Evolutionary conservation across 2,797 vertebrate species (phyloP), one percentile per base, ranked within the genome.

Genomic region (Ataeniobius toweri): DNA sequence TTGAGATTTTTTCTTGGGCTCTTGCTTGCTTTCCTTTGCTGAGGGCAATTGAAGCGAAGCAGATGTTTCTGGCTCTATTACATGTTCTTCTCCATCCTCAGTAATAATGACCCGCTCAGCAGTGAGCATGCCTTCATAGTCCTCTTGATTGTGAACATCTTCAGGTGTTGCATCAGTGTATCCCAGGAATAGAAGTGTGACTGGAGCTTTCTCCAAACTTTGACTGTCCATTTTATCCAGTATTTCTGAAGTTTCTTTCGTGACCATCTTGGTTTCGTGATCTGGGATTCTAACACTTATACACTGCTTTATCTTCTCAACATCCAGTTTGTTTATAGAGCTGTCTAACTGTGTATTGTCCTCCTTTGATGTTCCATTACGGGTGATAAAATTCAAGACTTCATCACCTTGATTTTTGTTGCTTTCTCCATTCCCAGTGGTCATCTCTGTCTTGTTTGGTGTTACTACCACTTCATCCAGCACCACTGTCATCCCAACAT

Each of bases 101-200:
- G 85, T 91, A 85, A 95, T 93, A 1, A 94, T 85, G 59, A 95
- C 94, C n/a, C 92, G 83, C 41, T 95, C 94, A 48, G 83, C 94
- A 5, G 88, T 91, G 71, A 95, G 75, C 80, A 90, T 74, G 28
- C 83, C 86, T 36, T 87, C 88, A 0, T 76, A 20, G 20, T 85
- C 85, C 16, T 86, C 87, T 51, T 82, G 77, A 53, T 18, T 6
- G 1, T 59, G 61, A 1, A 48, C 87, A 18, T 78, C 77, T 6
- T 75, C 81, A 0, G 72, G 22, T 28, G 85, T 78, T 4, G 74
- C 81, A 10, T 94, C 92, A 3, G 86, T 16, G 76, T 95, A 95
- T 79, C 94, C 95, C 85, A 95, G 79, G 89, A 95, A 96, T 50
- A 93, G 74, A 9, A 95, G 93, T 0, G 91, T 93, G 65, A 95